A percentile compares a stretch with the other conserved stretches of the same genome.
Evolutionary conservation across 1,140 invertebrate genomes (phyloP).

Genomic region (Leptinotarsa lineolata): DNA sequence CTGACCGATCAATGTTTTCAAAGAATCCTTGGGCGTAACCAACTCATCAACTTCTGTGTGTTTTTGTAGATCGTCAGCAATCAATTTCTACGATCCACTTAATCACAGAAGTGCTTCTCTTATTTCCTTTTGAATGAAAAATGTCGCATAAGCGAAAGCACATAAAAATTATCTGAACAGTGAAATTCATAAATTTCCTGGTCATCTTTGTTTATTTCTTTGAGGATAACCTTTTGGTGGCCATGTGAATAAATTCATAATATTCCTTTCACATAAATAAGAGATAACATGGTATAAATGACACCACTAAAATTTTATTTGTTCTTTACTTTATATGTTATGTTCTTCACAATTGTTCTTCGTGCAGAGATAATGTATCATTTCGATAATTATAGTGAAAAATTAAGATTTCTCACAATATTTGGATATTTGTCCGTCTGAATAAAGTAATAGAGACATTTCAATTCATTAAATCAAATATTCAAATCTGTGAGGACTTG

Average conservation of each 20-base stretch:
- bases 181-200: background rate
- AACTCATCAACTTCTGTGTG: background rate
- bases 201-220: background rate
- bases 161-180: background rate
- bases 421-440: too few species aligned
- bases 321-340: background rate
- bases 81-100: constrained; percentile 2
- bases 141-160: background rate
- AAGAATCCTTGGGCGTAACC: background rate
- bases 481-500: too few species aligned
- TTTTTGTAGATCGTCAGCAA: background rate
- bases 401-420: too few species aligned
- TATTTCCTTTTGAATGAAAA: background rate
- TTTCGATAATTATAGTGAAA: too few species aligned
- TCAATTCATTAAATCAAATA: too few species aligned
- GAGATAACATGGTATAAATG: background rate
- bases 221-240: background rate
- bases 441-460: too few species aligned
- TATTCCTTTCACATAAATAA: background rate
- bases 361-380: too few species aligned
- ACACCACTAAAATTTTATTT: background rate
- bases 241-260: background rate
- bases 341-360: background rate
- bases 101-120: background rate
- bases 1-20: background rate